phyloP scores from a whole-genome alignment of 2,888 invertebrate species.

The Stenotaenia linearis region DNA sequence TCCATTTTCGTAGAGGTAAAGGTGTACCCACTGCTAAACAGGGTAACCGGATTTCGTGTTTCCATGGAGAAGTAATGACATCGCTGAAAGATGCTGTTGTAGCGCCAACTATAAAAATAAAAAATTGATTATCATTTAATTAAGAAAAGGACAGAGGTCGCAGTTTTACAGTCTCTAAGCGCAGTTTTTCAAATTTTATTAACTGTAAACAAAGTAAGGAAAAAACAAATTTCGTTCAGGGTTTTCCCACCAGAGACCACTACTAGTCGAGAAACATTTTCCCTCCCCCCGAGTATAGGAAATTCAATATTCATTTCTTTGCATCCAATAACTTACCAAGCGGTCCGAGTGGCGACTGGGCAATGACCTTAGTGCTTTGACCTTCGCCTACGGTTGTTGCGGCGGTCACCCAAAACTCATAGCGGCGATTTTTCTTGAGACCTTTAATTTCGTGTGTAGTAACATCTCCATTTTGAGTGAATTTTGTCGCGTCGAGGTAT shows the following conservation, averaged over 20 bases:
- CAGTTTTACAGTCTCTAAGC: neutral
- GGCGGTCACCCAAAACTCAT: slow-evolving; percentile 36
- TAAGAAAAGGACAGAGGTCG: neutral
- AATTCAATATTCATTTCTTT: neutral
- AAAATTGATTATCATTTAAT: neutral
- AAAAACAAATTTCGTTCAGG: neutral
- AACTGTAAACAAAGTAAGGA: neutral
- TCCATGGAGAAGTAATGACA: slow-evolving; percentile 34
- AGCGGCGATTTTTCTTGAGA: slow-evolving; percentile 31
- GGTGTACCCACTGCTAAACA: slow-evolving; percentile 35
- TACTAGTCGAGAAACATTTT: neutral
- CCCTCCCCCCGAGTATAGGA: no score
- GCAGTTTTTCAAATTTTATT: neutral
- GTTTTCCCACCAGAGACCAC: neutral
- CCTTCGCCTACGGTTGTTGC: slow-evolving; percentile 35
- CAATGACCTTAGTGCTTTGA: slow-evolving; percentile 24
- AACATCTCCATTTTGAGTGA: slow-evolving; percentile 10
- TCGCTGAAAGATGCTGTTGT: slow-evolving; percentile 34
- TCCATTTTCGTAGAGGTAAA: slow-evolving; percentile 34
- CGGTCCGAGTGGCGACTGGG: slow-evolving; percentile 33
- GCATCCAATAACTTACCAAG: slow-evolving; percentile 27
- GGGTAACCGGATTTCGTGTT: slow-evolving; percentile 31
- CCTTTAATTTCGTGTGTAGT: slow-evolving; percentile 31
- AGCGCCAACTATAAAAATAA: slow-evolving; percentile 34
- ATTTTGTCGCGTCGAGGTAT: slow-evolving; percentile 28